Conservation (phyloP, 2,113 vertebrate species). For the Bostrychus sinensis region DNA sequence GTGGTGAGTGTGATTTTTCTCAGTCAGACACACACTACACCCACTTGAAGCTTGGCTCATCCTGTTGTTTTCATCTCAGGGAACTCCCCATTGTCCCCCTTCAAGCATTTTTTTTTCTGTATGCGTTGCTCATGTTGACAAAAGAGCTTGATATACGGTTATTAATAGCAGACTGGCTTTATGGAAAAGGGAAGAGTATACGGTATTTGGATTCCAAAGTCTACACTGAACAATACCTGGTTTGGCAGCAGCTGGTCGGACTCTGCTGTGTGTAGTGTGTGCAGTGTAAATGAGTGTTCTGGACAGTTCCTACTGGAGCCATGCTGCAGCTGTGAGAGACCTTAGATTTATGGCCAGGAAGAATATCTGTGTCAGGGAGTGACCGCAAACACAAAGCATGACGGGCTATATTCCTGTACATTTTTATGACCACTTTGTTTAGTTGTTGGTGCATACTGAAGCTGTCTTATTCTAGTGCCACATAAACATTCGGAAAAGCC, state of each 20-base stretch:
- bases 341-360: conserved; percentile 41
- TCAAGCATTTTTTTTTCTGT: conserved; percentile 72
- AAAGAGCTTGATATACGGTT: conserved; percentile 74
- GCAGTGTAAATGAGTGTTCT: conserved; percentile 41
- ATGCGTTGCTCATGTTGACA: conserved; percentile 75
- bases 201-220: conserved; percentile 72
- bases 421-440: conserved; percentile 15
- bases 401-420: conserved; percentile 37
- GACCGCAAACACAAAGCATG: conserved; percentile 30
- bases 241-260: conserved; percentile 69
- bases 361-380: conserved; percentile 36
- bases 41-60: conserved; percentile 56
- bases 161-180: conserved; percentile 77
- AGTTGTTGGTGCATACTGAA: conserved; percentile 20
- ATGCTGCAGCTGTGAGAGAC: conserved; percentile 58
- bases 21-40: conserved; percentile 36
- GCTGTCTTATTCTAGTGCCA: conserved; percentile 16
- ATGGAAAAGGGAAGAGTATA: conserved; percentile 78
- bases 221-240: conserved; percentile 78
- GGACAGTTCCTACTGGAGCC: conserved; percentile 44
- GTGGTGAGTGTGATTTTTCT: conserved; percentile 1
- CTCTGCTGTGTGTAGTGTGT: conserved; percentile 44
- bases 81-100: conserved; percentile 75
- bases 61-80: conserved; percentile 76
- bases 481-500: conserved; percentile 24